These are phyloP conservation scores for Drosophila monieri DNA, from an alignment of 2,888 invertebrate species.

Conservation along the genomic window DNA sequence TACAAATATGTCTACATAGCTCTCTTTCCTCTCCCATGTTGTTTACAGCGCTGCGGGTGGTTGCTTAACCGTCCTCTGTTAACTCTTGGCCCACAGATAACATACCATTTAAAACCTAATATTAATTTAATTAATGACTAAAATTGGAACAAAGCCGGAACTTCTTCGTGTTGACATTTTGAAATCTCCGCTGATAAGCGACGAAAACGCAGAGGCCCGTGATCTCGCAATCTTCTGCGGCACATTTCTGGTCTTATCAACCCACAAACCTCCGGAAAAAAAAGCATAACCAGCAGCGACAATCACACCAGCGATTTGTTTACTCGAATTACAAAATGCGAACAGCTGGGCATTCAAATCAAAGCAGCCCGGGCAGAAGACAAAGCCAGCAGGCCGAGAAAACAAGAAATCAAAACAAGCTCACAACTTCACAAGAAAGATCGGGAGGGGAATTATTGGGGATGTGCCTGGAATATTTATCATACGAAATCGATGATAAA, in stretches of 20 bases:
- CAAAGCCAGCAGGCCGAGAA: conserved; percentile 19
- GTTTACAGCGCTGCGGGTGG: conserved; percentile 64
- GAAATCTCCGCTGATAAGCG: conserved; percentile 47
- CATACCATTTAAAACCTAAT: conserved; percentile 24
- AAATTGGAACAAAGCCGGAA: conserved; percentile 29
- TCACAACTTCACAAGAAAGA: conserved; percentile 20
- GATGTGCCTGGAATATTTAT: conserved; percentile 60
- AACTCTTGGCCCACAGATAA: conserved; percentile 14
- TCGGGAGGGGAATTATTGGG: conserved; percentile 16
- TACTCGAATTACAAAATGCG: conserved; percentile 60
- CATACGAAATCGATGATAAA: conserved; percentile 47
- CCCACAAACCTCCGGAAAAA: conserved; percentile 16
- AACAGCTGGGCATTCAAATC: conserved; percentile 59
- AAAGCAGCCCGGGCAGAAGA: conserved; percentile 15
- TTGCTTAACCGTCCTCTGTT: conserved; percentile 7
- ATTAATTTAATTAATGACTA: conserved; percentile 32
- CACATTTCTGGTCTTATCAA: conserved; percentile 53
- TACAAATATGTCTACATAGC: conserved; percentile 11
- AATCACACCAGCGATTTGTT: conserved; percentile 43
- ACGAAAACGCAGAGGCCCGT: conserved; percentile 23
- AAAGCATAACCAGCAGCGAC: conserved; percentile 8
- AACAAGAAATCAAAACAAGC: conserved; percentile 59
- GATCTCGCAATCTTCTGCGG: conserved; percentile 49
- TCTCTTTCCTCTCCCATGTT: conserved; percentile 30
- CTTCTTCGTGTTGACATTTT: conserved; percentile 27